Evolutionary conservation across 1,140 invertebrate genomes (phyloP), one percentile per base, ranked within the genome.

Genomic region (Tribolium castaneum): DNA sequence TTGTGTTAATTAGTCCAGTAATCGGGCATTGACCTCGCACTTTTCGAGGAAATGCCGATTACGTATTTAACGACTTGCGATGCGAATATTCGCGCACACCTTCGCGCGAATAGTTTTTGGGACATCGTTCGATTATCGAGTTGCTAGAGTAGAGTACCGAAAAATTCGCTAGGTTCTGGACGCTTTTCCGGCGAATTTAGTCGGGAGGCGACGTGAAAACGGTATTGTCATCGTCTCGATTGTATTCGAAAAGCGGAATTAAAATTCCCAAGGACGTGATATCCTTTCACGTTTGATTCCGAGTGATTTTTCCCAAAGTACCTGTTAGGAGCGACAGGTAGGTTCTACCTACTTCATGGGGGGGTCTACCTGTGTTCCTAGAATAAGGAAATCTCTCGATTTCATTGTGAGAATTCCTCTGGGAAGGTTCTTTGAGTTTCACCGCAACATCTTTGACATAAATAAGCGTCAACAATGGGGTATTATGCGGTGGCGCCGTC

Each of bases 371-470:
- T 22, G 56, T 39, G 70, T 78, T 78, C 77, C 19, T n/a, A 45
- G 77, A 78, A 78, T 35, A 75, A 51, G 56, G 39, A 70, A 78
- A 78, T 70, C 34, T 34, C n/a, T 72, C 10, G 52, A 34, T 54
- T 50, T 70, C 59, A 78, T 78, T 78, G 77, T 78, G 25, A 56
- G 50, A 35, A 78, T 75, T 76, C 30, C 75, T 76, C 54, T 50
- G 19, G 72, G 71, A 70, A 34, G 45, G 30, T 39, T 45, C 35
- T 25, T 52, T 62, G 19, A 73, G 45, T 71, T 79, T 25, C 16
- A 71, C 70, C 80, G 77, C 59, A 59, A 76, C 70, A 75, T 81
- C 72, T 59, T 19, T 81, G 80, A 81, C 80, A 80, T 76, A 75
- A 76, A 71, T 75, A 52, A 54, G 71, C 16, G 73, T 52, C 51